Conservation (phyloP, 2,797 vertebrate genomes). For the Sebastes ruberrimus region DNA sequence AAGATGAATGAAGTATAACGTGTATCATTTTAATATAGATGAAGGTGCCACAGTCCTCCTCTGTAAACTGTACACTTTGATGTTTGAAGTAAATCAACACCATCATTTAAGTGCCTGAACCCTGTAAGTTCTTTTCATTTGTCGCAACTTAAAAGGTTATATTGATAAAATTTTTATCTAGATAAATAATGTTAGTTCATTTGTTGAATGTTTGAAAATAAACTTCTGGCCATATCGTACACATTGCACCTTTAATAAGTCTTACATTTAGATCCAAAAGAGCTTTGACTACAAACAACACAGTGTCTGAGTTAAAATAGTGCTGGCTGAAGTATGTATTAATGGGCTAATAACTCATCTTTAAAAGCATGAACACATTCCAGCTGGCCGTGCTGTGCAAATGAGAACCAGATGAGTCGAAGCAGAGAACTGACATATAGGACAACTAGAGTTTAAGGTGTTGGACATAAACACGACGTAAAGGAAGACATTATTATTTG, state of each 20-base stretch:
- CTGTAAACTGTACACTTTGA: background rate
- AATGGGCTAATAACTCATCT: constrained; percentile 66
- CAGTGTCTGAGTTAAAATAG: constrained; percentile 16
- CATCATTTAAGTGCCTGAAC: background rate
- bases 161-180: no score
- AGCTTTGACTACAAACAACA: background rate
- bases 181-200: no score
- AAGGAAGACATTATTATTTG: background rate
- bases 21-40: background rate
- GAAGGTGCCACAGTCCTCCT: background rate
- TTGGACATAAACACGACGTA: constrained; percentile 1
- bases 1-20: background rate
- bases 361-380: constrained; percentile 58
- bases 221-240: background rate
- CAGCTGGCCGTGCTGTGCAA: constrained; percentile 40
- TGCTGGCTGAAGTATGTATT: constrained; percentile 44
- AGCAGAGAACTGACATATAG: background rate
- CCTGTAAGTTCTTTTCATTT: background rate
- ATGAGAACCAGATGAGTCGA: constrained; percentile 68
- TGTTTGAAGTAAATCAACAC: background rate
- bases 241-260: background rate
- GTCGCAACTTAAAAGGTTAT: background rate
- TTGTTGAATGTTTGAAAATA: no score
- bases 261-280: background rate
- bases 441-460: constrained; percentile 6